A percentile compares a stretch with the other conserved stretches of the same genome.
Evolutionary conservation across 2,888 invertebrate genomes (phyloP).

Genomic region (Anoplius nigerrimus): DNA sequence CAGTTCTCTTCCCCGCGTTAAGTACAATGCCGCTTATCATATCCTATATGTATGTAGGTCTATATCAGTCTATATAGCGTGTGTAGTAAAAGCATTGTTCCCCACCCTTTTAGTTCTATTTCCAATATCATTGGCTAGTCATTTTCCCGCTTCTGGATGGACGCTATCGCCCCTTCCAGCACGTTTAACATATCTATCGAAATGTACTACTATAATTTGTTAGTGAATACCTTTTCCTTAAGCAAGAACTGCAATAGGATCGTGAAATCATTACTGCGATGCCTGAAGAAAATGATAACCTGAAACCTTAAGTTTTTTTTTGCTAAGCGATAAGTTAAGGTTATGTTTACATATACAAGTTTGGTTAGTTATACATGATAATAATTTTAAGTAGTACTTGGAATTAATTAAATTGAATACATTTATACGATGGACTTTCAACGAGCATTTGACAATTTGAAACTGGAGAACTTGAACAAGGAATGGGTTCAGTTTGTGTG

Average conservation of each 20-base stretch:
- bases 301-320: constrained; percentile 41
- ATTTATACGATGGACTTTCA: constrained; percentile 63
- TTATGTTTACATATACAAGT: constrained; percentile 52
- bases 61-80: too few relatives aligned
- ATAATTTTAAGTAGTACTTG: constrained; percentile 31
- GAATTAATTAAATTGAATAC: constrained; percentile 27
- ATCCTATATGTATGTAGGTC: too few relatives aligned
- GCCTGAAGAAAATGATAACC: constrained; percentile 51
- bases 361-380: constrained; percentile 32
- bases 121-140: constrained; percentile 33
- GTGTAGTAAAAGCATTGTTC: neutral
- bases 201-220: constrained; percentile 34
- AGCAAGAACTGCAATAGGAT: constrained; percentile 7
- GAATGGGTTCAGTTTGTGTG: constrained; percentile 79
- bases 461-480: constrained; percentile 74
- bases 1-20: too few relatives aligned
- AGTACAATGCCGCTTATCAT: too few relatives aligned
- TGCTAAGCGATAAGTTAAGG: constrained; percentile 53
- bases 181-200: constrained; percentile 25
- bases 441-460: constrained; percentile 63
- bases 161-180: constrained; percentile 27
- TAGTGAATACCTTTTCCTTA: constrained; percentile 17
- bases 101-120: neutral
- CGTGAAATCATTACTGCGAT: constrained; percentile 33
- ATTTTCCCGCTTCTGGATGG: constrained; percentile 47